phyloP scores from a whole-genome alignment of 2,113 vertebrate species.

The Centropristis striata region DNA sequence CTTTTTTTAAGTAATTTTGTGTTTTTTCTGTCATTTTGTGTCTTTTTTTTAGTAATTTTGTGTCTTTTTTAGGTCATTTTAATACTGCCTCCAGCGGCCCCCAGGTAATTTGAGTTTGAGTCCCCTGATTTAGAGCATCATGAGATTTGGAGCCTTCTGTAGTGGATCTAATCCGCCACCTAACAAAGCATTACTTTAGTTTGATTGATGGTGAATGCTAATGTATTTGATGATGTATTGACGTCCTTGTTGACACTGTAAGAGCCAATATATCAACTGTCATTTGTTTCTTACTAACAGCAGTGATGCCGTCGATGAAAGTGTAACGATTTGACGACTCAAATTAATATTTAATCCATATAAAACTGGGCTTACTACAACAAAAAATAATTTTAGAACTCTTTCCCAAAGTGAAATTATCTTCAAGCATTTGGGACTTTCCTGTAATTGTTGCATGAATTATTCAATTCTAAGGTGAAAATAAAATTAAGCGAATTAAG shows the following conservation, averaged over 20 bases:
- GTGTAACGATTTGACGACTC: neutral
- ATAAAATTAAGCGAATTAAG: neutral
- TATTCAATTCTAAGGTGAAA: neutral
- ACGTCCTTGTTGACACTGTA: neutral
- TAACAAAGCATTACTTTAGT: neutral
- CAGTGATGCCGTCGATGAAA: neutral
- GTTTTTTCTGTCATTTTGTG: no score
- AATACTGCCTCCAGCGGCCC: no score
- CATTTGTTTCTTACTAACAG: neutral
- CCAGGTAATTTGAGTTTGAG: no score
- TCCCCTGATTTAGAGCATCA: no score
- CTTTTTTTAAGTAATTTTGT: no score
- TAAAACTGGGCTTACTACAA: neutral
- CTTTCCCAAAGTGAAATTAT: no score
- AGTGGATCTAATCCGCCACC: neutral
- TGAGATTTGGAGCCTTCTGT: neutral
- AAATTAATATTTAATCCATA: conserved; percentile 3
- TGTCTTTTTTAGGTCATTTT: no score
- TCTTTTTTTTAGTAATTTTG: no score
- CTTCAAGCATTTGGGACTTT: neutral
- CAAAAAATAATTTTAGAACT: no score
- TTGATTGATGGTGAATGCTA: neutral
- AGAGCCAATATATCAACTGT: conserved; percentile 19
- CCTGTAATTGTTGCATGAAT: neutral
- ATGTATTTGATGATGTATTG: conserved; percentile 9